Evolutionary conservation across 2,113 vertebrate species (phyloP).

Genomic region (Pollimyrus isidori): DNA sequence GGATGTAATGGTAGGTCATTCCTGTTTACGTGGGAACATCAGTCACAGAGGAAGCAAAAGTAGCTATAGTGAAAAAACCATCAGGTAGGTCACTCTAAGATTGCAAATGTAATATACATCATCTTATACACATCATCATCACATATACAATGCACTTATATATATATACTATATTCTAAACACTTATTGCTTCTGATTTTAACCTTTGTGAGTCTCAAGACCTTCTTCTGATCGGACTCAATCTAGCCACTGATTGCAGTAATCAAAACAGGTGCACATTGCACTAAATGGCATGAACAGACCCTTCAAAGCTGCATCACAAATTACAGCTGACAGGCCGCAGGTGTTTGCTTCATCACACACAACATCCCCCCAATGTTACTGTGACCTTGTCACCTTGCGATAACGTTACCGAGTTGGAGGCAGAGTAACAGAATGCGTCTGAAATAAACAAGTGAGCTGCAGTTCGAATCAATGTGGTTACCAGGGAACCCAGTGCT

Average conservation of each 20-base stretch:
- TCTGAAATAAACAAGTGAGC: neutral
- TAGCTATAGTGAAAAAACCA: neutral
- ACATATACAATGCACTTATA: neutral
- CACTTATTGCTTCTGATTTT: neutral
- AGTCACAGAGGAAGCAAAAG: neutral
- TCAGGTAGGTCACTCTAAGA: neutral
- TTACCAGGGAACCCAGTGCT: neutral
- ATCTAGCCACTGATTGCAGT: neutral
- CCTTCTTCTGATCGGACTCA: neutral
- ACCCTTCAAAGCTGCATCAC: neutral
- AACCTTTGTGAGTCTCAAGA: neutral
- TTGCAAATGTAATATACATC: neutral
- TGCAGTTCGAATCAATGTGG: no score
- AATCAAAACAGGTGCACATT: neutral
- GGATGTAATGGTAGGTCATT: neutral
- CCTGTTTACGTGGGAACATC: neutral
- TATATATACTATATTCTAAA: neutral
- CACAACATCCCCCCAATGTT: neutral
- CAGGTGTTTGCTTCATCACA: neutral
- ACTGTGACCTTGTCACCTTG: neutral
- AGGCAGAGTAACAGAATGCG: neutral
- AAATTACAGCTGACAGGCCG: slow-evolving; percentile 13
- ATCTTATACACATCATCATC: neutral
- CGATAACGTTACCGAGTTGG: neutral
- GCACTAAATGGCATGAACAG: neutral